Evolutionary conservation across 2,888 invertebrate species (phyloP).

Genomic region (Phaedon cochleariae): DNA sequence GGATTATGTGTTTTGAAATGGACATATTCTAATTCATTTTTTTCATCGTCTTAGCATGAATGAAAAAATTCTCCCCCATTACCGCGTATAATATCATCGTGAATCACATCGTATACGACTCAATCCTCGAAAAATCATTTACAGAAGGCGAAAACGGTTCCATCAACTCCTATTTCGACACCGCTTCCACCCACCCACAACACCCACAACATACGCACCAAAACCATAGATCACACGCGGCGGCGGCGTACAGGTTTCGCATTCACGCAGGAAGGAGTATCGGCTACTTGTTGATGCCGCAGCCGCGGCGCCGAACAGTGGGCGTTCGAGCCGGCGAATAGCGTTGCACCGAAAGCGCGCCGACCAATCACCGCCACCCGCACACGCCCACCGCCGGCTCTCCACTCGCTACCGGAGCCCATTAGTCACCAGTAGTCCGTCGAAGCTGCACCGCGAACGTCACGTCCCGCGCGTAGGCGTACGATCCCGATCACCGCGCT

Average conservation of each 20-base stretch:
- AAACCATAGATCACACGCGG: constrained; percentile 25
- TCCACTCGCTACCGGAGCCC: constrained; percentile 48
- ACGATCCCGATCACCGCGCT: constrained; percentile 14
- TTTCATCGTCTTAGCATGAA: no score
- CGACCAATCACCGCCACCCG: constrained; percentile 57
- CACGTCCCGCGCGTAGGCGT: constrained; percentile 15
- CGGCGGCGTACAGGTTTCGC: constrained; percentile 14
- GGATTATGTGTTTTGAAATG: no score
- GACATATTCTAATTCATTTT: no score
- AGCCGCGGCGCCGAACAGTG: constrained; percentile 53
- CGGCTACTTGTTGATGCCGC: constrained; percentile 62
- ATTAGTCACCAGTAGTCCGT: constrained; percentile 51
- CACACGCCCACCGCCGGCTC: constrained; percentile 55
- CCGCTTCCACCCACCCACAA: no score
- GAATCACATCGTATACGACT: no score
- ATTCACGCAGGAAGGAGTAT: constrained; percentile 47
- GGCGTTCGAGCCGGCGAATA: constrained; percentile 58
- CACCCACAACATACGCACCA: constrained; percentile 10
- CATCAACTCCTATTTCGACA: no score
- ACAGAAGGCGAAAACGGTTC: no score
- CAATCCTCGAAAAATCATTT: no score
- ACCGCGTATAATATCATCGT: no score
- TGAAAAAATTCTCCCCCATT: no score
- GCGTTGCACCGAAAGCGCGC: constrained; percentile 55
- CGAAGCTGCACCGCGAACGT: constrained; percentile 22